A percentile compares a stretch with the other conserved stretches of the same genome.
phyloP scores from a whole-genome alignment of 2,113 vertebrate species.

The Panthera tigris region DNA sequence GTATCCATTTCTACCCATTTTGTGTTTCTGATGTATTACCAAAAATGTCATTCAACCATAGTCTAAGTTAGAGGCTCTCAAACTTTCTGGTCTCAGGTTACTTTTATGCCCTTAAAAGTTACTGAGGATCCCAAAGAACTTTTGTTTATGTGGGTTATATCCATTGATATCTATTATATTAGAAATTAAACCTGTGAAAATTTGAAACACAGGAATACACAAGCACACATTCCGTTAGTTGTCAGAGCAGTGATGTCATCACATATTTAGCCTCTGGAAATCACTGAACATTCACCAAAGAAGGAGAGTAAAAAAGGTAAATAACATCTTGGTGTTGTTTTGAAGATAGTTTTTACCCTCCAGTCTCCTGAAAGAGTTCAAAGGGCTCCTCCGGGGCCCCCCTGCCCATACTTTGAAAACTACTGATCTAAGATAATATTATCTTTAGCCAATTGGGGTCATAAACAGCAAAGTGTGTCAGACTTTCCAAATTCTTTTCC shows the following conservation, averaged over 20 bases:
- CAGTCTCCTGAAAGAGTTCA: background rate
- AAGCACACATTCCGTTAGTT: background rate
- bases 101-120: background rate
- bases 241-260: background rate
- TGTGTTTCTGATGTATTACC: background rate
- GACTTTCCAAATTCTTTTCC: background rate
- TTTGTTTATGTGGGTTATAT: background rate
- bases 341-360: background rate
- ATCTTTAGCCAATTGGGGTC: background rate
- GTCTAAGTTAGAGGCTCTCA: background rate
- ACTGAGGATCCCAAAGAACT: background rate
- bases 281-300: background rate
- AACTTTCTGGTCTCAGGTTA: background rate
- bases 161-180: background rate
- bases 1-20: background rate
- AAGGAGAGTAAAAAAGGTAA: background rate
- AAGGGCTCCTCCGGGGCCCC: background rate
- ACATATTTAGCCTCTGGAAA: background rate
- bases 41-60: background rate
- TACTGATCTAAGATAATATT: background rate
- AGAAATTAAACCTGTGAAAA: constrained; percentile 30
- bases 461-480: background rate
- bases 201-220: background rate
- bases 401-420: background rate
- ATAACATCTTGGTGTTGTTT: background rate